Conservation (phyloP, 2,113 vertebrate species). For the Colaptes auratus region DNA sequence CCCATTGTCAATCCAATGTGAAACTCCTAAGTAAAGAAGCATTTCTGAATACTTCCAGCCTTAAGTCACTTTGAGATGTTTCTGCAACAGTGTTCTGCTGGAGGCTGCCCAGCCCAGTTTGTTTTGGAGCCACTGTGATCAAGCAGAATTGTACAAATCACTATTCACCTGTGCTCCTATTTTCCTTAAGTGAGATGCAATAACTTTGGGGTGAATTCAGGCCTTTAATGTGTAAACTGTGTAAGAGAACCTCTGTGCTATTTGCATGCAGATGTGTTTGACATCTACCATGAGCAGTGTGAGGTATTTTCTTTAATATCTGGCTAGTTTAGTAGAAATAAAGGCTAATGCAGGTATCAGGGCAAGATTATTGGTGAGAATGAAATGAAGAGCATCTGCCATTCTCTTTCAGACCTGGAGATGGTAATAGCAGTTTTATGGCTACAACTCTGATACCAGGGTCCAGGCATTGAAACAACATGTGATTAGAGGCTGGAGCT, state of each 20-base stretch:
- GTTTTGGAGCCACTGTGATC: background rate
- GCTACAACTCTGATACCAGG: background rate
- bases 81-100: background rate
- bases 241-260: background rate
- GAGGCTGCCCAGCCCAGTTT: background rate
- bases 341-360: background rate
- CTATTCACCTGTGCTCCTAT: background rate
- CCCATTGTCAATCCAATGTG: background rate
- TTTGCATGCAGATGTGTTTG: background rate
- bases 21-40: background rate
- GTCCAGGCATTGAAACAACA: background rate
- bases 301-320: background rate
- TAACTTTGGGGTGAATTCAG: background rate
- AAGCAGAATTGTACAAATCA: background rate
- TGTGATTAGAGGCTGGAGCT: background rate
- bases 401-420: background rate
- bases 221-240: background rate
- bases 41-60: background rate
- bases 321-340: background rate
- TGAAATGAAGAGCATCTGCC: background rate
- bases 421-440: background rate
- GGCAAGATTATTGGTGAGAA: background rate
- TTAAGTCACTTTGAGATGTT: background rate
- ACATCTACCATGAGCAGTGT: background rate
- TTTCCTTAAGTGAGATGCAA: background rate